Conservation (phyloP, 2,888 invertebrate genomes). For the Clepsis dumicolana region DNA sequence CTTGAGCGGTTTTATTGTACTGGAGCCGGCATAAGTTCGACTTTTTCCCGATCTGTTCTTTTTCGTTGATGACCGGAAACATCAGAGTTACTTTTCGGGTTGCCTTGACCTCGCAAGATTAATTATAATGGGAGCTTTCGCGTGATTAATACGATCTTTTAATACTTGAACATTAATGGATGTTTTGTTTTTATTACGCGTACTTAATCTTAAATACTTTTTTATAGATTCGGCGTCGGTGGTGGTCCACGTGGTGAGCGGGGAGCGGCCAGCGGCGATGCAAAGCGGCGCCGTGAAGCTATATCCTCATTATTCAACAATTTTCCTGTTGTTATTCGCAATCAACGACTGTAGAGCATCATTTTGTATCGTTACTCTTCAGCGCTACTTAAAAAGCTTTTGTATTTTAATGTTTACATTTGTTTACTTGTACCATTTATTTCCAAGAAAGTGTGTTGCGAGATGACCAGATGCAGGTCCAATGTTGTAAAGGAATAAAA, state of each 20-base stretch:
- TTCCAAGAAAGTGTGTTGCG: slow-evolving; percentile 58
- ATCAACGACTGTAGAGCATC: slow-evolving; percentile 15
- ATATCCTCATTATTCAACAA: slow-evolving; percentile 54
- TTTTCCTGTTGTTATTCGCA: slow-evolving; percentile 55
- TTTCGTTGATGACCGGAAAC: slow-evolving; percentile 38
- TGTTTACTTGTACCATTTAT: slow-evolving; percentile 53
- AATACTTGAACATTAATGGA: slow-evolving; percentile 9
- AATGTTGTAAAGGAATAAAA: slow-evolving; percentile 57
- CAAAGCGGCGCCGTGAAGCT: slow-evolving; percentile 72
- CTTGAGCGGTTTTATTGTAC: slow-evolving; percentile 34
- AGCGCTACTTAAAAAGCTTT: slow-evolving; percentile 17
- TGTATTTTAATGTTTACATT: slow-evolving; percentile 46
- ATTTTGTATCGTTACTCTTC: slow-evolving; percentile 5
- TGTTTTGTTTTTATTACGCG: slow-evolving; percentile 22
- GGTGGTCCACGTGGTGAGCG: slow-evolving; percentile 93
- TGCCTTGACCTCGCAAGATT: slow-evolving; percentile 31
- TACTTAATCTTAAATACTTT: slow-evolving; percentile 41
- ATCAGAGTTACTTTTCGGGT: slow-evolving; percentile 23
- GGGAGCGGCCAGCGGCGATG: slow-evolving; percentile 89
- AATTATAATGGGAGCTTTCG: slow-evolving; percentile 26
- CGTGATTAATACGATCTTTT: slow-evolving; percentile 18
- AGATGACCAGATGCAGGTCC: slow-evolving; percentile 67
- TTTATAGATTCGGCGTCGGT: slow-evolving; percentile 91
- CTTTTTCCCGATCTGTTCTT: slow-evolving; percentile 26
- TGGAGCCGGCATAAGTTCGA: slow-evolving; percentile 22